phyloP scores from a whole-genome alignment of 2,888 invertebrate genomes.

The Alloplasta piceator region DNA sequence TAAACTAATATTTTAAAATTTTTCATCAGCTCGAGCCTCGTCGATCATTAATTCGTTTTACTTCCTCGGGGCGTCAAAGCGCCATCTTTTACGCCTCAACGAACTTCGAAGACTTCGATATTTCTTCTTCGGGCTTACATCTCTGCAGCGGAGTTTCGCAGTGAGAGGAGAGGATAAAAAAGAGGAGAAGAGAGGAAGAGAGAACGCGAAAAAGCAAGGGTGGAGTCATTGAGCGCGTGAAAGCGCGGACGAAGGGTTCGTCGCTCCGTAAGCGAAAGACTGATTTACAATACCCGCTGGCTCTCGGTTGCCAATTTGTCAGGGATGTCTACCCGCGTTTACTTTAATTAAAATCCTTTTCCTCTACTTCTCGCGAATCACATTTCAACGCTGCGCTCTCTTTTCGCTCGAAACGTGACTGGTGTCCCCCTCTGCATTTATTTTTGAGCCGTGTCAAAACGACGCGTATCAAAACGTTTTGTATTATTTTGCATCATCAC shows the following conservation, averaged over 20 bases:
- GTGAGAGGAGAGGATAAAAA: constrained; percentile 20
- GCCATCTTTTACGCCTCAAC: constrained; percentile 19
- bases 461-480: too few species aligned
- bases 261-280: constrained; percentile 57
- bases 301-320: constrained; percentile 67
- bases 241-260: constrained; percentile 55
- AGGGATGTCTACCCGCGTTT: constrained; percentile 65
- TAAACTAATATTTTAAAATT: neutral
- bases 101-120: constrained; percentile 21
- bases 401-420: constrained; percentile 57
- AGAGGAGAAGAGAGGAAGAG: neutral
- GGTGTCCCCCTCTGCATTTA: constrained; percentile 14
- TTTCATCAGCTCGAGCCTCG: neutral
- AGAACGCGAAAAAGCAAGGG: constrained; percentile 26
- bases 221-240: constrained; percentile 57
- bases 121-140: constrained; percentile 32
- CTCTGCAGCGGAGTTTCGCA: constrained; percentile 24
- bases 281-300: constrained; percentile 68
- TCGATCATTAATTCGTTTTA: neutral
- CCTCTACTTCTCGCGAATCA: constrained; percentile 50
- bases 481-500: too few species aligned
- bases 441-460: too few species aligned
- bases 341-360: constrained; percentile 69
- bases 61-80: neutral
- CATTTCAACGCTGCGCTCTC: constrained; percentile 45